Evolutionary conservation across 2,797 vertebrate genomes (phyloP).

Genomic region (Petrocephalus schoutedeni): DNA sequence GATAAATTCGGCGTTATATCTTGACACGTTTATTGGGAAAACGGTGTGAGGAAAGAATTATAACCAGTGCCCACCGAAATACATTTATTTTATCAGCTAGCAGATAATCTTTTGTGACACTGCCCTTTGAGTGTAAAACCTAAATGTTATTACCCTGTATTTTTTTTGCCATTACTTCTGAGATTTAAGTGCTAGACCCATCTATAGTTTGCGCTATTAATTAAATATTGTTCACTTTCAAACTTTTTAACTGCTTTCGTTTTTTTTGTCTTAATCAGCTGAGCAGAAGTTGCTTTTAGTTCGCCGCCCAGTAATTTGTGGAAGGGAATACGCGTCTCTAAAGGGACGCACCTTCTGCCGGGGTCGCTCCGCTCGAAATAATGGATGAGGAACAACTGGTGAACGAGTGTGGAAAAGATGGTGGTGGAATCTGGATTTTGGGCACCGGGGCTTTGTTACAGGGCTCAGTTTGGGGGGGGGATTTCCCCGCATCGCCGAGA

Average conservation of each 20-base stretch:
- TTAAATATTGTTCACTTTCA: neutral
- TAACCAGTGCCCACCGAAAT: neutral
- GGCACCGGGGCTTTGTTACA: neutral
- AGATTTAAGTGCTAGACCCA: neutral
- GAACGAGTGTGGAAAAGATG: neutral
- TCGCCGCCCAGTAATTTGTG: neutral
- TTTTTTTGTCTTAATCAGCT: neutral
- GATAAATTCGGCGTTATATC: neutral
- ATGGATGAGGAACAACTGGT: constrained; percentile 11
- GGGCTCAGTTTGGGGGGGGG: neutral
- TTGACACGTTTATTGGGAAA: neutral
- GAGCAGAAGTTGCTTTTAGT: neutral
- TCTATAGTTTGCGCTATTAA: neutral
- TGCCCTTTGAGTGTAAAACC: neutral
- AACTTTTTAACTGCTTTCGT: neutral
- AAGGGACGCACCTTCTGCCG: neutral
- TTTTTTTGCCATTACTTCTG: neutral
- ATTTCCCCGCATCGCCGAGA: neutral
- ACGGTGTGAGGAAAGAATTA: neutral
- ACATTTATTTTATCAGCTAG: neutral
- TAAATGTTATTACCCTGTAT: neutral
- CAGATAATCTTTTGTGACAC: neutral
- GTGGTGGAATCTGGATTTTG: neutral
- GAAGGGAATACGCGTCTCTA: neutral
- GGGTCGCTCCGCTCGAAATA: neutral